phyloP scores from a whole-genome alignment of 2,888 invertebrate species.

The Agrochola lota region DNA sequence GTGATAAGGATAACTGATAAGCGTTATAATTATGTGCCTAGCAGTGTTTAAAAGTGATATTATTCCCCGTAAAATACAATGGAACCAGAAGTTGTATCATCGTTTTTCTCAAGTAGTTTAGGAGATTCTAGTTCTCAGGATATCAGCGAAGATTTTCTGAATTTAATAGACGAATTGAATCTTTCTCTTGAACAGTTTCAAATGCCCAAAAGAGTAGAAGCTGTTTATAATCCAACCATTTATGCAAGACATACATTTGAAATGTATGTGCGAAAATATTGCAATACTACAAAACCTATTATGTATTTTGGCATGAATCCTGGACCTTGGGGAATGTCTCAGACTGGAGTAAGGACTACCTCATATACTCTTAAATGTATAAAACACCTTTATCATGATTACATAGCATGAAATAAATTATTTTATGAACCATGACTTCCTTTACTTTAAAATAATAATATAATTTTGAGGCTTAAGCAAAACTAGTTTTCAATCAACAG shows the following conservation, averaged over 20 bases:
- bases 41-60: conserved; percentile 1
- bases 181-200: conserved; percentile 83
- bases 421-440: not conserved
- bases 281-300: conserved; percentile 92
- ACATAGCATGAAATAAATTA: not conserved
- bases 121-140: conserved; percentile 47
- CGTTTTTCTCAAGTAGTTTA: conserved; percentile 74
- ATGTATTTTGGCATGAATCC: conserved; percentile 98
- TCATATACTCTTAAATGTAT: not conserved
- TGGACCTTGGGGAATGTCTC: conserved; percentile 99
- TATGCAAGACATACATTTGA: conserved; percentile 95
- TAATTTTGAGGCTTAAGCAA: not conserved
- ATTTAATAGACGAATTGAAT: conserved; percentile 83
- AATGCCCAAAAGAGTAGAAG: conserved; percentile 90
- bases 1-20: conserved; percentile 22
- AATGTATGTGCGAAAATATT: conserved; percentile 93
- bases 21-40: not conserved
- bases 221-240: conserved; percentile 95
- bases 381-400: not conserved
- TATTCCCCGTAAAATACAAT: conserved; percentile 54
- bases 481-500: not conserved
- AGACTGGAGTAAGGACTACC: conserved; percentile 94
- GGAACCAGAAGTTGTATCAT: conserved; percentile 78
- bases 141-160: conserved; percentile 78
- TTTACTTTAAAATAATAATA: not conserved